These are phyloP conservation scores for Actinia tenebrosa DNA, from an alignment of 64 coral and sea anemone species.

Conservation along the genomic window DNA sequence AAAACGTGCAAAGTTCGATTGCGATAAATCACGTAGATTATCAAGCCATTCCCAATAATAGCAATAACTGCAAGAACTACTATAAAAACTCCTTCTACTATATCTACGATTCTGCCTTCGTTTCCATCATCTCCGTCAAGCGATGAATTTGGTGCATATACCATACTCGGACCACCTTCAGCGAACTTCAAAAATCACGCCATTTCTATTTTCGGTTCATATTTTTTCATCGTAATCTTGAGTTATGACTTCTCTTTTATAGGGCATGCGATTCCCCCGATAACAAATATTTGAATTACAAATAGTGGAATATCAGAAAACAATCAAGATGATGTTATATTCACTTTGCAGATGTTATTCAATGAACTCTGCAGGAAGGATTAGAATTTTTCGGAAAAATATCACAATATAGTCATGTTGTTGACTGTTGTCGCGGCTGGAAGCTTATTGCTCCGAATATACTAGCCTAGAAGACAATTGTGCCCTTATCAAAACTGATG, in stretches of 20 bases:
- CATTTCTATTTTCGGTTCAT: neutral
- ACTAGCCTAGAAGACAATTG: neutral
- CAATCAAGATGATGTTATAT: neutral
- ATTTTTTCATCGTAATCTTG: neutral
- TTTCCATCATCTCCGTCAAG: neutral
- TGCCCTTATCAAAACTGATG: neutral
- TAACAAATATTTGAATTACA: slow-evolving; percentile 13
- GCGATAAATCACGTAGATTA: slow-evolving; percentile 57
- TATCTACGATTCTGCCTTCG: neutral
- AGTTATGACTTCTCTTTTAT: neutral
- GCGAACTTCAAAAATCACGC: neutral
- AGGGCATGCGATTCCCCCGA: neutral
- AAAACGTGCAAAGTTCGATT: slow-evolving; percentile 46
- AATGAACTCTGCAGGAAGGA: neutral
- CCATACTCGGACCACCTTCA: neutral
- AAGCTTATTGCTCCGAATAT: neutral
- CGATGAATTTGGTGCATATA: neutral
- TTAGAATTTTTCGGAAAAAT: neutral
- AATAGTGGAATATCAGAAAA: neutral
- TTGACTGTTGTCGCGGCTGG: neutral
- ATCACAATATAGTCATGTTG: neutral
- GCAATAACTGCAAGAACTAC: slow-evolving; percentile 34
- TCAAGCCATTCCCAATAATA: slow-evolving; percentile 44
- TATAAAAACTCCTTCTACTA: slow-evolving; percentile 39
- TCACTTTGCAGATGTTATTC: neutral